These are phyloP conservation scores for Deroptyus accipitrinus DNA, from an alignment of 2,113 vertebrate species.

Conservation along the genomic window DNA sequence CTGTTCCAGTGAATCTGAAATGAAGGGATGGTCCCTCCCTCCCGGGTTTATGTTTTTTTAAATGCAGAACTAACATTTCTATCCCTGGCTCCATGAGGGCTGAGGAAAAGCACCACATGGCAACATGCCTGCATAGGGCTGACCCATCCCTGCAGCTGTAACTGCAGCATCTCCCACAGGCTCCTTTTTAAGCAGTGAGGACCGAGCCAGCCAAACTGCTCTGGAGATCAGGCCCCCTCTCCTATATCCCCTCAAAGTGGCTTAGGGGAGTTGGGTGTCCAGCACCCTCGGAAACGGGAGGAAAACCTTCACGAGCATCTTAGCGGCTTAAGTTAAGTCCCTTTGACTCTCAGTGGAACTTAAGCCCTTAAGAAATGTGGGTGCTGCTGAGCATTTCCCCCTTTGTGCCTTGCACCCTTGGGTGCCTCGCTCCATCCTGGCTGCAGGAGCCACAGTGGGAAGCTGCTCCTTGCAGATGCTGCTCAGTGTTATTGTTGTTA, in stretches of 20 bases:
- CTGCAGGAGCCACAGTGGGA: neutral
- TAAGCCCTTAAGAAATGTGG: conserved; percentile 54
- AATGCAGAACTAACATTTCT: neutral
- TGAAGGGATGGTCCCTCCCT: neutral
- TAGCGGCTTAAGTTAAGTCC: conserved; percentile 49
- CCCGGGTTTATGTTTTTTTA: neutral
- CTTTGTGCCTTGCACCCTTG: neutral
- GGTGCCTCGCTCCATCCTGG: neutral
- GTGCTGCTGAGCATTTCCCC: neutral
- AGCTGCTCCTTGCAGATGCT: neutral
- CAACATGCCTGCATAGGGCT: neutral
- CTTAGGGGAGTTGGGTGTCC: conserved; percentile 43
- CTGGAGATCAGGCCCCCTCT: neutral
- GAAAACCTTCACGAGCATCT: conserved; percentile 64
- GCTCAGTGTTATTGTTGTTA: neutral
- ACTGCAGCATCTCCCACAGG: neutral
- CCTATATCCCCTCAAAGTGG: neutral
- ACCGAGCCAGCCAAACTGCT: neutral
- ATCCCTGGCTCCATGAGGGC: neutral
- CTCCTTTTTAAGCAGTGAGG: neutral
- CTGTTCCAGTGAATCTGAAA: neutral
- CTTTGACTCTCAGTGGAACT: conserved; percentile 33
- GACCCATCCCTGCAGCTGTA: neutral
- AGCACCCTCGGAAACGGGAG: conserved; percentile 11
- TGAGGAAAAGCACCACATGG: neutral